Percentiles rank a stretch among this genome's conserved stretches.
Conservation (phyloP, 2,113 vertebrate genomes). For the Helogale parvula region DNA sequence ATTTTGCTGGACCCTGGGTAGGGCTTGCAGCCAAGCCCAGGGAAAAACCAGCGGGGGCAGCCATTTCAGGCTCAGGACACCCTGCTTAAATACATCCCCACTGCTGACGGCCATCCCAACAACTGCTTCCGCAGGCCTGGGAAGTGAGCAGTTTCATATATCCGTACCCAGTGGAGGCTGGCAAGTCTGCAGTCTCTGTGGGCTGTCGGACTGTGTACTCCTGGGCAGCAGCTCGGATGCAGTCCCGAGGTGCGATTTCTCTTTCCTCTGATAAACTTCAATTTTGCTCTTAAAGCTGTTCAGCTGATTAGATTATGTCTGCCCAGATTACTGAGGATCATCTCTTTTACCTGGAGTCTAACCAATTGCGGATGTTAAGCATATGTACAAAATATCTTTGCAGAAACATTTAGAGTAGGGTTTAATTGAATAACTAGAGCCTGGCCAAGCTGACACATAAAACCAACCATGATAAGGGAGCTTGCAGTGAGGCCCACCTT, state of each 20-base stretch:
- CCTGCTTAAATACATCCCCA: background rate
- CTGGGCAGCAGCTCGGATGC: background rate
- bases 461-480: background rate
- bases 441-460: background rate
- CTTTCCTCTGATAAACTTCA: background rate
- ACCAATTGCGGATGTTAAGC: background rate
- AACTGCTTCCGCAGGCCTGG: background rate
- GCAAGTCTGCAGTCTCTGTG: background rate
- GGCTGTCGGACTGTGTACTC: background rate
- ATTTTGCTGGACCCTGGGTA: background rate
- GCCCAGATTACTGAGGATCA: background rate
- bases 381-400: background rate
- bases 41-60: background rate
- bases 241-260: background rate
- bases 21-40: background rate
- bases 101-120: background rate
- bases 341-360: slow-evolving; percentile 7
- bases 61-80: background rate
- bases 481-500: background rate
- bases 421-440: background rate
- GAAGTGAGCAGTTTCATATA: background rate
- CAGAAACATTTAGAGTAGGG: background rate
- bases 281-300: background rate
- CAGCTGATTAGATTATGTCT: background rate
- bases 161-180: background rate